Conservation (phyloP, 1,140 invertebrate genomes). For the Drosophila biarmipes region DNA sequence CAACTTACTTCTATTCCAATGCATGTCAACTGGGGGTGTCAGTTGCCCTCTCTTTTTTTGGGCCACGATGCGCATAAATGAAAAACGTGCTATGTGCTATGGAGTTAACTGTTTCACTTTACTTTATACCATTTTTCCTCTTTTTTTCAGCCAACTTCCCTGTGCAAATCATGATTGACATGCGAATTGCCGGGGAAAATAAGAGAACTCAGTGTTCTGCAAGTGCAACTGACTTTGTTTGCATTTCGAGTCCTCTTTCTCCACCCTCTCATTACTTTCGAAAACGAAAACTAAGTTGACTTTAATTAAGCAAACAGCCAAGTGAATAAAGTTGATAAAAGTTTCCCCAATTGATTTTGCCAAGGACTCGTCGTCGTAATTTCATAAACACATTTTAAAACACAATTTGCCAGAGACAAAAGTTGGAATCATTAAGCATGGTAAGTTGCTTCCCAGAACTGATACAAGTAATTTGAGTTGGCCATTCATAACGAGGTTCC, state of each 20-base stretch:
- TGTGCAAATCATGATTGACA: constrained; percentile 74
- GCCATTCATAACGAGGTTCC: constrained; percentile 65
- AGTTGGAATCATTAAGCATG: constrained; percentile 45
- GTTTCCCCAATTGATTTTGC: constrained; percentile 39
- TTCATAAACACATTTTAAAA: constrained; percentile 54
- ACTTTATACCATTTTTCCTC: constrained; percentile 20
- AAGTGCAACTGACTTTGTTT: constrained; percentile 41
- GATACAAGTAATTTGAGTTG: constrained; percentile 63
- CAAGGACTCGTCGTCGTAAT: constrained; percentile 10
- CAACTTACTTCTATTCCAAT: constrained; percentile 60
- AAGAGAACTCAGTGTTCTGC: constrained; percentile 8
- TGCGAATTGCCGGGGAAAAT: constrained; percentile 50
- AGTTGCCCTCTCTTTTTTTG: constrained; percentile 51
- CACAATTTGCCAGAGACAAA: constrained; percentile 39
- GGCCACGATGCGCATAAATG: constrained; percentile 64
- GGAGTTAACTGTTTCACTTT: constrained; percentile 50
- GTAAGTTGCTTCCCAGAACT: constrained; percentile 34
- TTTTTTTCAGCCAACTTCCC: constrained; percentile 20
- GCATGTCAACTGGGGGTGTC: constrained; percentile 68
- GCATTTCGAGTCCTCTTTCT: constrained; percentile 34
- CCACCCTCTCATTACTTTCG: constrained; percentile 14
- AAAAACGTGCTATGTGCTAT: constrained; percentile 67
- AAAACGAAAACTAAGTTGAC: constrained; percentile 43
- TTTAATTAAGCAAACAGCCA: constrained; percentile 44
- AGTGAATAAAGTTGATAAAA: constrained; percentile 13